Percentiles rank a stretch among this genome's conserved stretches.
These are phyloP conservation scores for Dolichallabes microphthalmus DNA, from an alignment of 2,113 vertebrate species.

Conservation along the genomic window DNA sequence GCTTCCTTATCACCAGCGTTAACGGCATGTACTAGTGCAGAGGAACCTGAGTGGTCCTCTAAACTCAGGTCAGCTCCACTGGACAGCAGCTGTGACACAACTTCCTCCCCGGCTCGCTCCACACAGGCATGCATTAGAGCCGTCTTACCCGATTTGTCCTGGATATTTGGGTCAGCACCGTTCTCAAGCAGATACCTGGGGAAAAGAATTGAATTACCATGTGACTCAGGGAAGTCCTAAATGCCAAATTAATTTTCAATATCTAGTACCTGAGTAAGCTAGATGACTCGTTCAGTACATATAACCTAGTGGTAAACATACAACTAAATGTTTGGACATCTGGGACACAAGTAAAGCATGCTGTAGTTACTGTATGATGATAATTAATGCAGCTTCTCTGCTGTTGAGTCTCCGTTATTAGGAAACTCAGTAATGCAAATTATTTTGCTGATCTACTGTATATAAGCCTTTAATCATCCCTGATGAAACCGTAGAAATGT, in stretches of 20 bases:
- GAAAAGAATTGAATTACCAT: slow-evolving; percentile 10
- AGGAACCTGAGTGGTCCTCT: slow-evolving; percentile 82
- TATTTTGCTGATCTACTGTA: neutral
- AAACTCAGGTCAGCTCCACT: slow-evolving; percentile 84
- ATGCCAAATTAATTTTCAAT: neutral
- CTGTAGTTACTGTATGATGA: neutral
- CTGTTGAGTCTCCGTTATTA: neutral
- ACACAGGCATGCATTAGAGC: slow-evolving; percentile 89
- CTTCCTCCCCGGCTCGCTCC: slow-evolving; percentile 77
- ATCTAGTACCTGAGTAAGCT: neutral
- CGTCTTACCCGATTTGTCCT: slow-evolving; percentile 87
- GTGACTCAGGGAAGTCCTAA: neutral
- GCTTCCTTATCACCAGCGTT: slow-evolving; percentile 81
- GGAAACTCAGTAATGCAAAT: neutral
- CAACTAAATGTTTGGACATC: too few relatives aligned
- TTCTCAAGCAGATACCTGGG: slow-evolving; percentile 84
- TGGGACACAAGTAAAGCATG: too few relatives aligned
- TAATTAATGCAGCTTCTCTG: neutral
- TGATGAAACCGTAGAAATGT: neutral
- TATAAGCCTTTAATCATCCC: neutral
- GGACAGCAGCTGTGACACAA: slow-evolving; percentile 79
- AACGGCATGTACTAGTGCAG: slow-evolving; percentile 84
- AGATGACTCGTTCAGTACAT: neutral
- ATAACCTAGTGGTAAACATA: neutral
- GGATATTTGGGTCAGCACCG: slow-evolving; percentile 89